Conservation (phyloP, 2,113 vertebrate species). For the Notothenia rossii region DNA sequence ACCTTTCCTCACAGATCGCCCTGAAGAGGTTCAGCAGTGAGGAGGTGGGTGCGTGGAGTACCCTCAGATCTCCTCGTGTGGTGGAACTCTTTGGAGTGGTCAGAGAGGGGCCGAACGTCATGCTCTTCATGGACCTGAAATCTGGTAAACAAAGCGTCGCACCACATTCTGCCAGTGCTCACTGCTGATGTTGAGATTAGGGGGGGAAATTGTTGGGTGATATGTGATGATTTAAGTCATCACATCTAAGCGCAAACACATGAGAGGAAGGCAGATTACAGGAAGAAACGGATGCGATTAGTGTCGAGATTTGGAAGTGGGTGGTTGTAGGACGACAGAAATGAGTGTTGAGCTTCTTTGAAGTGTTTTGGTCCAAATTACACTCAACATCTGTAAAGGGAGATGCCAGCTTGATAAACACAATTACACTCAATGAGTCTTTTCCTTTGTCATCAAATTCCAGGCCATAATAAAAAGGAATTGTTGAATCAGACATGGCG, state of each 20-base stretch:
- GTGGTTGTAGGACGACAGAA: slow-evolving; percentile 37
- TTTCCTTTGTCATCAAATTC: slow-evolving; percentile 12
- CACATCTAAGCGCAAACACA: neutral
- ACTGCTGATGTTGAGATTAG: neutral
- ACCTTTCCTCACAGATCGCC: slow-evolving; percentile 82
- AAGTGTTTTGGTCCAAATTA: slow-evolving; percentile 14
- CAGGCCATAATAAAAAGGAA: neutral
- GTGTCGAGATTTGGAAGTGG: slow-evolving; percentile 18
- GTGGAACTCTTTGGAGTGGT: slow-evolving; percentile 94
- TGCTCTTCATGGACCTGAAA: slow-evolving; percentile 95
- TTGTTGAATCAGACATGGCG: neutral
- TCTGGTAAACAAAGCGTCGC: slow-evolving; percentile 84
- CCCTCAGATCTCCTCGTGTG: slow-evolving; percentile 88
- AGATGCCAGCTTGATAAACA: slow-evolving; percentile 12
- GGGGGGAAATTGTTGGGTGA: neutral
- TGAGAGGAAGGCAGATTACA: neutral
- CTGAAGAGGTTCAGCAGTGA: slow-evolving; percentile 90
- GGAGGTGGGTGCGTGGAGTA: slow-evolving; percentile 93
- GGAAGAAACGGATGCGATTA: slow-evolving; percentile 26
- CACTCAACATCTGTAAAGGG: slow-evolving; percentile 5
- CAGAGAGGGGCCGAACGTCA: slow-evolving; percentile 90
- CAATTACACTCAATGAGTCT: neutral
- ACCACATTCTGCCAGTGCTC: neutral
- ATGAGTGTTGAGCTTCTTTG: slow-evolving; percentile 43
- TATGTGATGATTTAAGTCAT: slow-evolving; percentile 1